These are phyloP conservation scores for Oryzias melastigma DNA, from an alignment of 2,113 vertebrate species.

Conservation along the genomic window DNA sequence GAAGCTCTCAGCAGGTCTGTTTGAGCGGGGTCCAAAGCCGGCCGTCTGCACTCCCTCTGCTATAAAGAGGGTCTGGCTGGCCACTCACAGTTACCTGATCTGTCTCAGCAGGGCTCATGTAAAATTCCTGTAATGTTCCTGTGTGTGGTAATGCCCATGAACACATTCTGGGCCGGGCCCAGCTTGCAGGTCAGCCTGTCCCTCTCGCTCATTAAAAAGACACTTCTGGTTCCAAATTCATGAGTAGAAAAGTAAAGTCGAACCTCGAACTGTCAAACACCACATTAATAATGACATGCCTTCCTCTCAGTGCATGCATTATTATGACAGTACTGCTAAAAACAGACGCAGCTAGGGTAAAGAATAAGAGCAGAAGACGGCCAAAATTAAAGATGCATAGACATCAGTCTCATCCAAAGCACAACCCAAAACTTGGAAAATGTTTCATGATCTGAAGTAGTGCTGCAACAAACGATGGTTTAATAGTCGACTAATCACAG, in stretches of 20 bases:
- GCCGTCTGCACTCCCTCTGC: slow-evolving; percentile 39
- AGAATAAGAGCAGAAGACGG: slow-evolving; percentile 1
- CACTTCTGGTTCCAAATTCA: slow-evolving; percentile 34
- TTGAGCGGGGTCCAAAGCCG: slow-evolving; percentile 20
- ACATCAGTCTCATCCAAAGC: slow-evolving; percentile 25
- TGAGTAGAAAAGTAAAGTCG: slow-evolving; percentile 32
- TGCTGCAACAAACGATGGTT: too few species aligned
- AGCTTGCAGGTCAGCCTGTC: too few species aligned
- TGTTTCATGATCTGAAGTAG: slow-evolving; percentile 21
- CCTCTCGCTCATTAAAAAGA: slow-evolving; percentile 46
- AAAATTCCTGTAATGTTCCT: slow-evolving; percentile 15
- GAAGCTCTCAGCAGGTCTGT: slow-evolving; percentile 24
- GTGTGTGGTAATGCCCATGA: not conserved
- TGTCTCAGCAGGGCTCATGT: slow-evolving; percentile 21
- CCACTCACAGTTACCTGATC: slow-evolving; percentile 47
- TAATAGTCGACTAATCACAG: too few species aligned
- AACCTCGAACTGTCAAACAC: slow-evolving; percentile 29
- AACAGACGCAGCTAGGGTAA: not conserved
- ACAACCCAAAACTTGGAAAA: slow-evolving; percentile 24
- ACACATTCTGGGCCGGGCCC: not conserved
- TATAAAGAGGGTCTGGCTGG: slow-evolving; percentile 35
- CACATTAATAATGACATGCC: slow-evolving; percentile 1
- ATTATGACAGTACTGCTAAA: slow-evolving; percentile 22
- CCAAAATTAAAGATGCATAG: slow-evolving; percentile 35
- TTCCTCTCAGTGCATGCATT: slow-evolving; percentile 7